These are phyloP conservation scores for Zootermopsis nevadensis DNA, from an alignment of 2,888 invertebrate genomes.

Conservation along the genomic window DNA sequence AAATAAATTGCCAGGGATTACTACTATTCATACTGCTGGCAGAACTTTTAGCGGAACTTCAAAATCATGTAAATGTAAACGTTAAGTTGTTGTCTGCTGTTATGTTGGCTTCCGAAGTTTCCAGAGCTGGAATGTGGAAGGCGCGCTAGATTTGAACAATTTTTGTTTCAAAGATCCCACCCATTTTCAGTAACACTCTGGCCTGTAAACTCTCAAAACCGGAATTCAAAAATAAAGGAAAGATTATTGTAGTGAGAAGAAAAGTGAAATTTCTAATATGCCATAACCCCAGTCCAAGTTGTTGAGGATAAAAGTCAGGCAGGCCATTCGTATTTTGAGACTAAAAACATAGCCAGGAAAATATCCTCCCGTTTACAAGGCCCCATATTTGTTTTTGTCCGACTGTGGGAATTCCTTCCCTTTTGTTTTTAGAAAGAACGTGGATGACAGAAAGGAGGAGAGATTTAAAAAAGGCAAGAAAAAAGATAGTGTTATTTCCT, in stretches of 20 bases:
- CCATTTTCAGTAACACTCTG: background rate
- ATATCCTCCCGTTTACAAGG: background rate
- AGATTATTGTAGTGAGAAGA: background rate
- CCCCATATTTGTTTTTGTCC: slow-evolving; percentile 6
- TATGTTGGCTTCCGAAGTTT: too few species aligned
- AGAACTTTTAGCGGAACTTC: too few species aligned
- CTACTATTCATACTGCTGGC: too few species aligned
- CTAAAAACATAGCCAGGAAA: background rate
- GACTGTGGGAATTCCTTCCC: background rate
- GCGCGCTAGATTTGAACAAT: too few species aligned
- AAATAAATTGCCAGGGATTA: too few species aligned
- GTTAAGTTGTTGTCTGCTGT: too few species aligned
- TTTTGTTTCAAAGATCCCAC: background rate
- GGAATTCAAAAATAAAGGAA: background rate
- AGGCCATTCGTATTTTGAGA: background rate
- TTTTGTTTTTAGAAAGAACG: background rate
- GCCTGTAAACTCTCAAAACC: background rate
- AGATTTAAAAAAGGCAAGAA: background rate
- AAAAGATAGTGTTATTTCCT: background rate
- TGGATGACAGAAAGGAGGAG: background rate
- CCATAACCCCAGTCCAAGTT: background rate
- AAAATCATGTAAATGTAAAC: too few species aligned
- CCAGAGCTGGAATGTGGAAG: too few species aligned
- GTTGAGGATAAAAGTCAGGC: background rate
- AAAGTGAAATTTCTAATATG: slow-evolving; percentile 3